These are phyloP conservation scores for Dicyrtomina minuta DNA, from an alignment of 2,888 invertebrate species.

Conservation along the genomic window DNA sequence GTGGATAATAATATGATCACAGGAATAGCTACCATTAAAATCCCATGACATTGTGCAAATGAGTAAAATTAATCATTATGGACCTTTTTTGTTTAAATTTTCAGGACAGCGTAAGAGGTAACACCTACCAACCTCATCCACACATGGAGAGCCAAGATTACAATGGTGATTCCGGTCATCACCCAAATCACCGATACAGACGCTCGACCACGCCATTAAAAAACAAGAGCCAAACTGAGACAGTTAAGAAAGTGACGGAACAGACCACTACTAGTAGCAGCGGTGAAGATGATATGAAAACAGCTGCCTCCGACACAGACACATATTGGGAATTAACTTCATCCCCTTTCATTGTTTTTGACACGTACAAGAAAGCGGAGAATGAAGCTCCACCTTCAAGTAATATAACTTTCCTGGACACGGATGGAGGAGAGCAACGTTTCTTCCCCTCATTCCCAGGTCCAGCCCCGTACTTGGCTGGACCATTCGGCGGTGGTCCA, in stretches of 20 bases:
- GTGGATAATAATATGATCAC: too few relatives aligned
- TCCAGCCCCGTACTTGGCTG: constrained; percentile 39
- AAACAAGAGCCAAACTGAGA: too few relatives aligned
- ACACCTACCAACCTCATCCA: neutral
- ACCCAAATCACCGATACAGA: neutral
- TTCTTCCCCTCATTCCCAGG: constrained; percentile 51
- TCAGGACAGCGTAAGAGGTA: constrained; percentile 20
- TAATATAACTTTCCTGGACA: constrained; percentile 40
- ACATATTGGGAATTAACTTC: constrained; percentile 42
- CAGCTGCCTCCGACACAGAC: constrained; percentile 40
- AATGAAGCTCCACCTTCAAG: constrained; percentile 5
- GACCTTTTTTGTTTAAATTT: too few relatives aligned
- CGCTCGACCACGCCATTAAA: neutral
- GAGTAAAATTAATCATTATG: neutral
- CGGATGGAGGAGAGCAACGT: constrained; percentile 49
- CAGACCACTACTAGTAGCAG: too few relatives aligned
- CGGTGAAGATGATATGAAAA: constrained; percentile 25
- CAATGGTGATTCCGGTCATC: neutral
- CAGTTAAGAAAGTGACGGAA: too few relatives aligned
- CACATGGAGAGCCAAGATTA: neutral
- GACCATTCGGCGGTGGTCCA: constrained; percentile 38
- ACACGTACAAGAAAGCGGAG: constrained; percentile 42
- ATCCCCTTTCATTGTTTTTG: constrained; percentile 43
- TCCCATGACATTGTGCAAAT: neutral
- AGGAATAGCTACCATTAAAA: too few relatives aligned